phyloP scores from a whole-genome alignment of 2,113 vertebrate genomes.

The Clarias gariepinus region DNA sequence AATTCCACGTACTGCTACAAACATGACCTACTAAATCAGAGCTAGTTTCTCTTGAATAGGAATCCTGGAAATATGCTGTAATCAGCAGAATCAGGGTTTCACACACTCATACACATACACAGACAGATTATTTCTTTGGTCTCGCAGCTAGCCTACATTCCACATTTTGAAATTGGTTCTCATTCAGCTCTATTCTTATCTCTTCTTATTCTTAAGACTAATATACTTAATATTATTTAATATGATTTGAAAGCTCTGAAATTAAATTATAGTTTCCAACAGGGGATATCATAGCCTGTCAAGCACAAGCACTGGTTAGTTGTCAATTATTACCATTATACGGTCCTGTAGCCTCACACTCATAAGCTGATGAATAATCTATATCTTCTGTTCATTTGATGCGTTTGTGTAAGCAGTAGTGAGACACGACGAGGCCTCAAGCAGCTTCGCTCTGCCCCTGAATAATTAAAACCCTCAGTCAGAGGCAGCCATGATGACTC shows the following conservation, averaged over 20 bases:
- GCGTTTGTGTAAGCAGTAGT: slow-evolving; percentile 19
- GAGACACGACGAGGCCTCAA: background rate
- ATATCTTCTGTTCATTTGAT: slow-evolving; percentile 33
- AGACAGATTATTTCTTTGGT: background rate
- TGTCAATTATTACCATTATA: background rate
- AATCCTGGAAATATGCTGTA: background rate
- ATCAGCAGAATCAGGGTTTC: background rate
- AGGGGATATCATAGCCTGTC: background rate
- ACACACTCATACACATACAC: background rate
- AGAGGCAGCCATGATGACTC: slow-evolving; percentile 20
- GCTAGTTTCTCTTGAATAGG: background rate
- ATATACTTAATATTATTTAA: background rate
- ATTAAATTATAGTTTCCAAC: background rate
- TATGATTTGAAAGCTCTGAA: background rate
- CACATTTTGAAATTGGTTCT: background rate
- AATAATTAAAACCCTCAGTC: slow-evolving; percentile 43
- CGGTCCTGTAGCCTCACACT: background rate
- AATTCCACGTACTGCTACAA: background rate
- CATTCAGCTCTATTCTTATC: background rate
- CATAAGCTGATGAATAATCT: slow-evolving; percentile 15
- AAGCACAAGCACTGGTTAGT: no score
- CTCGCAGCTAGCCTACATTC: background rate
- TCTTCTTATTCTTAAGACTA: background rate
- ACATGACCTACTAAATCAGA: background rate
- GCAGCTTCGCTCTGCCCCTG: slow-evolving; percentile 13